A percentile compares a stretch with the other conserved stretches of the same genome.
These are phyloP conservation scores for Zootoca vivipara DNA, from an alignment of 2,113 vertebrate species.

Conservation along the genomic window DNA sequence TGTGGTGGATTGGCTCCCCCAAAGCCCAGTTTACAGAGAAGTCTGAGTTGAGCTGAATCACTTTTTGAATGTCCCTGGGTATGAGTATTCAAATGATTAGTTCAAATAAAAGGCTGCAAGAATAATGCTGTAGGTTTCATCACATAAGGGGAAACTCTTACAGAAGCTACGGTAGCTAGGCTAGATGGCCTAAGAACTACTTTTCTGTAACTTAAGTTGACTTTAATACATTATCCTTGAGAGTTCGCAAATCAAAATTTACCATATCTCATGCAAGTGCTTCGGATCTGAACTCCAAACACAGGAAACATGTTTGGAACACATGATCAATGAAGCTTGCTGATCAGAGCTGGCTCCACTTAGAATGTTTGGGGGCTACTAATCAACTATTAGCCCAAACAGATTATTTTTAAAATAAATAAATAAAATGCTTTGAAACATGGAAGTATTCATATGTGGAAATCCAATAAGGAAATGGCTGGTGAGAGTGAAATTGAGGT, in stretches of 20 bases:
- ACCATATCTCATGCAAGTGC: slow-evolving; percentile 29
- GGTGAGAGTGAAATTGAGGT: slow-evolving; percentile 27
- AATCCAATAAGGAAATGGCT: slow-evolving; percentile 29
- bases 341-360: slow-evolving; percentile 66
- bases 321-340: slow-evolving; percentile 72
- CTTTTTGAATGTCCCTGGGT: background rate
- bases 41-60: background rate
- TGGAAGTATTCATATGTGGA: background rate
- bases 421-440: background rate
- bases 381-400: slow-evolving; percentile 61
- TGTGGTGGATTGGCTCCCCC: background rate
- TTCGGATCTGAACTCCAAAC: slow-evolving; percentile 67
- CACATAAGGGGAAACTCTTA: background rate
- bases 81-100: background rate
- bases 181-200: background rate
- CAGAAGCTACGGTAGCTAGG: background rate
- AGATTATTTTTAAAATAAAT: background rate
- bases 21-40: accelerated
- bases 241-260: slow-evolving; percentile 50
- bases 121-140: background rate
- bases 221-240: slow-evolving; percentile 3
- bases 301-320: slow-evolving; percentile 71
- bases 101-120: background rate
- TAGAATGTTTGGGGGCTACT: slow-evolving; percentile 68
- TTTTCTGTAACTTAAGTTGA: slow-evolving; percentile 2